Conservation (phyloP, 2,797 vertebrate genomes). For the Pelobates cultripes region DNA sequence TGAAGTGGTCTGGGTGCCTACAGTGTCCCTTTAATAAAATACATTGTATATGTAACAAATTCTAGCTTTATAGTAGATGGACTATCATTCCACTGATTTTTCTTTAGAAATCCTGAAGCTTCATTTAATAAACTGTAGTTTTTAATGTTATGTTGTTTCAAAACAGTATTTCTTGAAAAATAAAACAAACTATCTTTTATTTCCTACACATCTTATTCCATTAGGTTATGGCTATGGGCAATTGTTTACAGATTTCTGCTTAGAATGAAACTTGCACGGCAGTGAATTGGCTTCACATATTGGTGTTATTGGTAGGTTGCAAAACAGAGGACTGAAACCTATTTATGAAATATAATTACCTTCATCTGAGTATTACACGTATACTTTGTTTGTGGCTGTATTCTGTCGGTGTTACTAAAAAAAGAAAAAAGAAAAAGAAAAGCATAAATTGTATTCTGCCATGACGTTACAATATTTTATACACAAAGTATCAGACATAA, state of each 20-base stretch:
- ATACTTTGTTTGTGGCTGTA: no score
- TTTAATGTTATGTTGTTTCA: constrained; percentile 1
- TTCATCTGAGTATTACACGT: neutral
- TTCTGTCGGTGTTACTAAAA: no score
- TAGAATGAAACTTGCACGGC: constrained; percentile 3
- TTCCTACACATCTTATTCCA: neutral
- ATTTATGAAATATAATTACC: neutral
- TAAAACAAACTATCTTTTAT: neutral
- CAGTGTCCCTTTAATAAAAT: no score
- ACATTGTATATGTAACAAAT: no score
- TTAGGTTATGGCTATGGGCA: neutral
- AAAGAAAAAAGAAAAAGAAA: no score
- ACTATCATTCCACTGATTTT: neutral
- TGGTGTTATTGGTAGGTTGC: neutral
- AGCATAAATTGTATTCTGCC: no score
- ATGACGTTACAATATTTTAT: no score
- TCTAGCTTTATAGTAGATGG: neutral
- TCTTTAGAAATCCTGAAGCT: neutral
- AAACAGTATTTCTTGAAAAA: neutral
- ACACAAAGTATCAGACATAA: no score
- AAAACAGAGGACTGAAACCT: neutral
- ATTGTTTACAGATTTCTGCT: constrained; percentile 14
- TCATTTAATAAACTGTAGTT: neutral
- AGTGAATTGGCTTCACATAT: neutral
- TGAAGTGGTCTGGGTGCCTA: no score